Evolutionary conservation across 2,113 vertebrate species (phyloP).

Genomic region (Pteruthius melanotis): DNA sequence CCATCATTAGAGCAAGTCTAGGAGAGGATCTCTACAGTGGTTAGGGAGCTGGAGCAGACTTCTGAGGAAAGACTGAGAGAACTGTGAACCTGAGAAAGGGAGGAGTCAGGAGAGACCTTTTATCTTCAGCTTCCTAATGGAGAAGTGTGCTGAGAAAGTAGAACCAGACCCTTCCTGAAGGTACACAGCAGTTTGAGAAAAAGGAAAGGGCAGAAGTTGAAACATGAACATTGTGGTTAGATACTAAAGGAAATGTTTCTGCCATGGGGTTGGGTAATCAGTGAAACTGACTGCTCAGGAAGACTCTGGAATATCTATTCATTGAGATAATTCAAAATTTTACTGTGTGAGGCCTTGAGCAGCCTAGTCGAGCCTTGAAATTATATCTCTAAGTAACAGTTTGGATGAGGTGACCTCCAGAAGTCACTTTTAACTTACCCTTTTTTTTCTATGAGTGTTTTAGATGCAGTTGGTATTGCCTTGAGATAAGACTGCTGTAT

Average conservation of each 20-base stretch:
- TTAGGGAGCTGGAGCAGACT: not conserved
- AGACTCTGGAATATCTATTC: not conserved
- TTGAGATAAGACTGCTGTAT: not conserved
- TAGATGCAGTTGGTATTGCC: not conserved
- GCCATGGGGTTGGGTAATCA: fast-evolving
- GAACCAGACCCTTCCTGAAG: not conserved
- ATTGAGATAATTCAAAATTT: not conserved
- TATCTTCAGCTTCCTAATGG: not conserved
- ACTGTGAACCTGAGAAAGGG: not conserved
- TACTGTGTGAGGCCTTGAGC: not conserved
- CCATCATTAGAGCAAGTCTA: not conserved
- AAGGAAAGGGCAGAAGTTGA: not conserved
- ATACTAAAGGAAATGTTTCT: not conserved
- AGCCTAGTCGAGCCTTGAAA: not conserved
- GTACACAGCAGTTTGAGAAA: not conserved
- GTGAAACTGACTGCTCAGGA: not conserved
- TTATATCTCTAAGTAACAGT: not conserved
- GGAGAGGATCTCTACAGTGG: not conserved
- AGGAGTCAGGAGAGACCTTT: fast-evolving
- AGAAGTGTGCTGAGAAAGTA: not conserved
- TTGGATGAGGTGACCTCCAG: not conserved
- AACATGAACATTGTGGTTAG: not conserved
- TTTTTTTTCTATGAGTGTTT: not conserved
- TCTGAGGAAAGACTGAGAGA: not conserved
- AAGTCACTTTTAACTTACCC: not conserved